These are phyloP conservation scores for Fulica atra DNA, from an alignment of 2,113 vertebrate genomes.

Conservation along the genomic window DNA sequence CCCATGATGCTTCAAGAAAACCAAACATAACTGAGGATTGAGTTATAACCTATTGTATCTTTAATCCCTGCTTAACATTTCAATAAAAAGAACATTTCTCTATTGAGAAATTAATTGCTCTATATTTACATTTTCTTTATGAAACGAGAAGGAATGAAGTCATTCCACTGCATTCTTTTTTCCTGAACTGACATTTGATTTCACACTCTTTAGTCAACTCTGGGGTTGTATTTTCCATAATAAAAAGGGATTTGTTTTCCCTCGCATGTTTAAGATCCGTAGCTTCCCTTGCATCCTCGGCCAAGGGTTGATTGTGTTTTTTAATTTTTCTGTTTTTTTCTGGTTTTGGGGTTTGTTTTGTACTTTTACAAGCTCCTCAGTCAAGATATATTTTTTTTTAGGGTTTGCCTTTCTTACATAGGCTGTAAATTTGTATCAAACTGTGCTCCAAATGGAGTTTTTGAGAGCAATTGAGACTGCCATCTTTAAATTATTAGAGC, in stretches of 20 bases:
- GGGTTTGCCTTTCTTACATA: neutral
- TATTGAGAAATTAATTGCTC: conserved; percentile 56
- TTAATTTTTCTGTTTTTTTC: neutral
- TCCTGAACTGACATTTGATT: conserved; percentile 67
- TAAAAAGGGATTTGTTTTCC: conserved; percentile 37
- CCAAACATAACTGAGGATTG: neutral
- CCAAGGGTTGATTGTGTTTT: neutral
- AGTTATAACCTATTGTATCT: conserved; percentile 53
- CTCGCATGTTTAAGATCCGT: neutral
- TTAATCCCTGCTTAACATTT: conserved; percentile 66
- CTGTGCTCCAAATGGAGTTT: neutral
- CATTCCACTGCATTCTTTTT: conserved; percentile 51
- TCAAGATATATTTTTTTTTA: neutral
- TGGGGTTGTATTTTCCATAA: conserved; percentile 12
- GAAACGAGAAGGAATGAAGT: conserved; percentile 35
- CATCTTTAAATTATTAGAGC: neutral
- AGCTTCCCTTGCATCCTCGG: neutral
- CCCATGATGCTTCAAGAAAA: neutral
- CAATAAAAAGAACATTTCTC: conserved; percentile 57
- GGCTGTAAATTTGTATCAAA: neutral
- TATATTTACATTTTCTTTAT: conserved; percentile 57
- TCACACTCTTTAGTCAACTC: conserved; percentile 35
- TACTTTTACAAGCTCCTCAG: neutral
- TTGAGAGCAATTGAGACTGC: neutral
- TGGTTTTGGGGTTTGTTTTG: neutral